Conservation (phyloP, 2,888 invertebrate species). For the Drosophila peninsularis region DNA sequence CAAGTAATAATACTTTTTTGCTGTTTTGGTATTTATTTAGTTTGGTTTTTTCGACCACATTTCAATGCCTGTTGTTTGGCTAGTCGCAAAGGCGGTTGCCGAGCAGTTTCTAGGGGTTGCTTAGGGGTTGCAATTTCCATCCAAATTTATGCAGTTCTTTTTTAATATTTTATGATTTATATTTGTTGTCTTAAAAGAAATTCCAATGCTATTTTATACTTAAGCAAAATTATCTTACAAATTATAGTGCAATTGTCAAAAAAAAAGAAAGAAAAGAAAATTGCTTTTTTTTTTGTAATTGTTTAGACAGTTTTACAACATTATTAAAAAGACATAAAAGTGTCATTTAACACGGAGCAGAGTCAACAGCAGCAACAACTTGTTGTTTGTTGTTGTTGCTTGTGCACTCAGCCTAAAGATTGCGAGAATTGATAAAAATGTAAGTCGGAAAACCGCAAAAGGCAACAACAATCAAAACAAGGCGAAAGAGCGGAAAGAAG, state of each 20-base stretch:
- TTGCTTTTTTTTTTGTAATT: constrained; percentile 26
- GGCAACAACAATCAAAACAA: constrained; percentile 19
- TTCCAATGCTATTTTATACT: background rate
- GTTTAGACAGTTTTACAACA: constrained; percentile 51
- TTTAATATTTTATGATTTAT: background rate
- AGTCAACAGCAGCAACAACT: constrained; percentile 38
- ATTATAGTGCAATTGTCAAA: background rate
- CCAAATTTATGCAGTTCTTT: background rate
- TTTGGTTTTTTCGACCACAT: constrained; percentile 39
- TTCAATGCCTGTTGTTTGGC: constrained; percentile 51
- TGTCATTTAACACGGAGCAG: constrained; percentile 50
- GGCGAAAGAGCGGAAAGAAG: constrained; percentile 14
- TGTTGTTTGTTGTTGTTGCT: constrained; percentile 32
- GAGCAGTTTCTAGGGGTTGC: constrained; percentile 43
- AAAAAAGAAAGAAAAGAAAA: background rate
- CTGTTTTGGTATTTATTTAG: constrained; percentile 44
- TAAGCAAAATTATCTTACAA: background rate
- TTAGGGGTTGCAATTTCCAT: constrained; percentile 5
- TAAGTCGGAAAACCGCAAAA: constrained; percentile 71
- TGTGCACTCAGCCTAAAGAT: constrained; percentile 58
- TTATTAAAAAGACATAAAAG: constrained; percentile 73
- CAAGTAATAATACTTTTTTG: background rate
- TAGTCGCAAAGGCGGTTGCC: constrained; percentile 26
- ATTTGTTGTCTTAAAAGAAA: background rate
- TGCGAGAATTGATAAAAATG: constrained; percentile 53